Percentiles rank a stretch among this genome's conserved stretches.
phyloP scores from a whole-genome alignment of 2,888 invertebrate genomes.

The Rhyacophila evoluta region DNA sequence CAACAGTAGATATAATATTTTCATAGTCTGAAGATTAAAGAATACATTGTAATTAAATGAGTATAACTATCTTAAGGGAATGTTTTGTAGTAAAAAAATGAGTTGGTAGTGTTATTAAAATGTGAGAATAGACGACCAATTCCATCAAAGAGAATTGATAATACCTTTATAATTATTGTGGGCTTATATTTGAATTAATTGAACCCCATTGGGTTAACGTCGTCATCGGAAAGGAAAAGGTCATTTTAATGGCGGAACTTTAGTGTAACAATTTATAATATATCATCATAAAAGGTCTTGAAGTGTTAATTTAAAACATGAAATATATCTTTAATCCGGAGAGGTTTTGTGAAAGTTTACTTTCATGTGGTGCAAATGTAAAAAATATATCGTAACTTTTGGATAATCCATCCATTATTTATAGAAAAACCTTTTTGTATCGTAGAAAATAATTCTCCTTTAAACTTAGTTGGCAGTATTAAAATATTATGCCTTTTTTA shows the following conservation, averaged over 20 bases:
- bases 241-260: background rate
- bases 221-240: conserved; percentile 8
- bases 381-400: no score
- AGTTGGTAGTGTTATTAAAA: background rate
- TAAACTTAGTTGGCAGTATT: no score
- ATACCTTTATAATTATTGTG: background rate
- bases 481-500: no score
- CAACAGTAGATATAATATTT: no score
- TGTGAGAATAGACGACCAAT: background rate
- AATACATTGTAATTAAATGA: no score
- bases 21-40: no score
- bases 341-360: background rate
- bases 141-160: background rate
- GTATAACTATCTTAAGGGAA: no score
- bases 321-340: background rate
- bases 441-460: no score
- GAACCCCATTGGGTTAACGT: background rate
- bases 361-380: no score
- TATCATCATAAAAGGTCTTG: background rate
- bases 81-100: no score
- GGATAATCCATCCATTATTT: no score
- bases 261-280: background rate
- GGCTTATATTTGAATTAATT: background rate
- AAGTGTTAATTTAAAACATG: background rate
- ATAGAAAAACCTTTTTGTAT: no score